Evolutionary conservation across 2,797 vertebrate species (phyloP).

Genomic region (Xiphorhynchus erythropygius): DNA sequence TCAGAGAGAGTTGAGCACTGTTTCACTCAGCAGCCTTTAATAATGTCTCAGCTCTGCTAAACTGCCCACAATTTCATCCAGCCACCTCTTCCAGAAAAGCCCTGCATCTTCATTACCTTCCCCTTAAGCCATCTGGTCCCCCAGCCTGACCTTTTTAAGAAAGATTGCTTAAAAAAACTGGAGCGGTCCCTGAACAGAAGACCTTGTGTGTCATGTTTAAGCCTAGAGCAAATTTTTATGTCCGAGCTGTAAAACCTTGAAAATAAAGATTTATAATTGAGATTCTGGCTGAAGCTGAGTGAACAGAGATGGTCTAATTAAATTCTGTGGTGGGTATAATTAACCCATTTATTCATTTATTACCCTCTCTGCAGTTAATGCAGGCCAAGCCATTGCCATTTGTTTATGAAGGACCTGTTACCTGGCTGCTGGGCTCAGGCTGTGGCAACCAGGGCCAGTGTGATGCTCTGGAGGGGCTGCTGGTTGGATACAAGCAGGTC

Average conservation of each 20-base stretch:
- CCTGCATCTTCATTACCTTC: constrained; percentile 55
- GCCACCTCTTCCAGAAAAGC: not conserved
- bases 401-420: constrained; percentile 29
- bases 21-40: not conserved
- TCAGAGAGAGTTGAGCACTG: fast-evolving
- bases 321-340: constrained; percentile 75
- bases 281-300: constrained; percentile 61
- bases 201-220: constrained; percentile 15
- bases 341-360: constrained; percentile 76
- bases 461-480: not conserved
- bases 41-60: not conserved
- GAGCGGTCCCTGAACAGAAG: constrained; percentile 4
- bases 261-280: constrained; percentile 76
- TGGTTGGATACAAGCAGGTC: not conserved
- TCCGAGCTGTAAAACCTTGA: constrained; percentile 60
- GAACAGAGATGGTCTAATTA: constrained; percentile 78
- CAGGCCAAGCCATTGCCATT: constrained; percentile 14
- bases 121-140: constrained; percentile 11
- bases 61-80: not conserved
- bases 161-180: constrained; percentile 9
- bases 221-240: constrained; percentile 62
- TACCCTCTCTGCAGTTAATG: constrained; percentile 49
- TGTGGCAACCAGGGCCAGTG: not conserved
- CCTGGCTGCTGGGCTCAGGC: not conserved
- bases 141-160: constrained; percentile 32